Evolutionary conservation across 2,113 vertebrate genomes (phyloP), one percentile per base, ranked within the genome.

Genomic region (Taxidea taxus): DNA sequence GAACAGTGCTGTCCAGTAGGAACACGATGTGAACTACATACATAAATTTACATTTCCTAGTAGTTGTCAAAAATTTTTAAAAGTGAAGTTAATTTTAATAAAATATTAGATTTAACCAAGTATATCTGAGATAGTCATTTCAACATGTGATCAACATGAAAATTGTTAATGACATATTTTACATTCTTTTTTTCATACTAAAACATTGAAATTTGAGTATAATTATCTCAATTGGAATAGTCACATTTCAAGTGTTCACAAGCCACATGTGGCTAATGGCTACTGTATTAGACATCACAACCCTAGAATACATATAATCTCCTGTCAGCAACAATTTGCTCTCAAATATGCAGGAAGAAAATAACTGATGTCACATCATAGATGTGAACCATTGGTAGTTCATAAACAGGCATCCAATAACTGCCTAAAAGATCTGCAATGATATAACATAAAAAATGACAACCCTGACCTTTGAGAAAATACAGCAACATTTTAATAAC

Each of bases 291-390:
- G 31, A 47, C 6, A 34, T 81, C 27, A 77, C 9, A 87, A 21
- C 12, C 42, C 15, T 82, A 90, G 13, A 60, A 54, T n/a, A 62
- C 68, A 15, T 47, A 18, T 49, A 75, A 42, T 54, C 7, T 54
- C 85, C 95, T 81, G 39, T 91, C 94, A 88, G 49, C 70, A 90
- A 94, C n/a, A 91, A 95, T 96, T 97, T 97, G 91, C 89, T 98
- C 96, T 95, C 78, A 90, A 97, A 97, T 95, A 95, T 83, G 62
- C 68, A 39, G 97, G 93, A 97, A 95, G 68, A 96, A 97, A 90
- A 96, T 97, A 97, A 95, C 88, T 97, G 92, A 94, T 96, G 81
- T 94, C 92, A 97, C 86, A 90, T 97, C 82, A 94, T 90, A 93
- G 85, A 58, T 49, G 29, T 13, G 90, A 95, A 83, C 95, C 90